These are phyloP conservation scores for Lerema accius DNA, from an alignment of 1,140 invertebrate genomes.

Conservation along the genomic window DNA sequence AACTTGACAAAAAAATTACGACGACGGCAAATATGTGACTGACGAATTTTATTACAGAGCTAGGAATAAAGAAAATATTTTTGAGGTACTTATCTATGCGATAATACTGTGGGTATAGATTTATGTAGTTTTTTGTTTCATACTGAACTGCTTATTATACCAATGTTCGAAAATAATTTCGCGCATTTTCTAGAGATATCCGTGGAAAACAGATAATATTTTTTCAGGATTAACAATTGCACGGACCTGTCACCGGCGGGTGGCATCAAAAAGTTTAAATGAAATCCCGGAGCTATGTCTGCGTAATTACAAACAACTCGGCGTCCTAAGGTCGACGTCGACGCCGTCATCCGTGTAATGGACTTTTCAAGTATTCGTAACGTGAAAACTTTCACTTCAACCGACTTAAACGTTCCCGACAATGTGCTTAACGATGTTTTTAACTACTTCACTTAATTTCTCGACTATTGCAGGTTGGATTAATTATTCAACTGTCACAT, in stretches of 20 bases:
- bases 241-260: conserved; percentile 57
- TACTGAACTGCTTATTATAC: no score
- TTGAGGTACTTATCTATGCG: no score
- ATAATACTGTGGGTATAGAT: no score
- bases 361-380: conserved; percentile 81
- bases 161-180: no score
- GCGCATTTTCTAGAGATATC: neutral
- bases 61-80: no score
- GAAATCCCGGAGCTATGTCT: conserved; percentile 75
- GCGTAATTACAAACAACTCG: conserved; percentile 76
- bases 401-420: conserved; percentile 69
- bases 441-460: conserved; percentile 71
- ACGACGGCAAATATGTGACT: no score
- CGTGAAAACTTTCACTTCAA: conserved; percentile 75
- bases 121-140: no score
- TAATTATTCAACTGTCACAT: conserved; percentile 59
- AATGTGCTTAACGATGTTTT: conserved; percentile 80
- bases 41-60: no score
- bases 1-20: no score
- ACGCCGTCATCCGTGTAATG: conserved; percentile 76
- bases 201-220: conserved; percentile 37
- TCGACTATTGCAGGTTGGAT: conserved; percentile 64
- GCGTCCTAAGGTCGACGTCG: conserved; percentile 59
- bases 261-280: conserved; percentile 77
- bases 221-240: conserved; percentile 52